These are phyloP conservation scores for Plusia festucae DNA, from an alignment of 2,888 invertebrate genomes.

Conservation along the genomic window DNA sequence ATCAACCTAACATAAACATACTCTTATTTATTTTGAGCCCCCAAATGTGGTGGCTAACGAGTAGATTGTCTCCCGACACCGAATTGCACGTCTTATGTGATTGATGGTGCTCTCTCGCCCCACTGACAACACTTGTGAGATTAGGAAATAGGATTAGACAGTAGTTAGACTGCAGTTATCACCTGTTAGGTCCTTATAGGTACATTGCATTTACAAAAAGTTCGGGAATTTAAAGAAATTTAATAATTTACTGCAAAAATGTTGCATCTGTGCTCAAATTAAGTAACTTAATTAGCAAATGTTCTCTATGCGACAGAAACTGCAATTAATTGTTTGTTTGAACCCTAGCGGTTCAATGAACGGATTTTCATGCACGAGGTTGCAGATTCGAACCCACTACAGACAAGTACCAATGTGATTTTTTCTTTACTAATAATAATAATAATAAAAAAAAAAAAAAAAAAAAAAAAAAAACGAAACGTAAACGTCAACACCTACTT, in stretches of 20 bases:
- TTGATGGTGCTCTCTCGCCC: constrained; percentile 32
- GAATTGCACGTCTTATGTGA: constrained; percentile 48
- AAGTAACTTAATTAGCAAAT: neutral
- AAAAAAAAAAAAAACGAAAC: too few relatives aligned
- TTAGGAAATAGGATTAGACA: neutral
- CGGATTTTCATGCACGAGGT: too few relatives aligned
- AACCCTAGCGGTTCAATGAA: too few relatives aligned
- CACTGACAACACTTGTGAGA: constrained; percentile 35
- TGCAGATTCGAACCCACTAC: too few relatives aligned
- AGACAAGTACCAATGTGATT: too few relatives aligned
- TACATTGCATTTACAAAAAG: neutral
- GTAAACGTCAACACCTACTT: too few relatives aligned
- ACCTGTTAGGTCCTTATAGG: too few relatives aligned
- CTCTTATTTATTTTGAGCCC: constrained; percentile 43
- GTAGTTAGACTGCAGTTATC: constrained; percentile 20
- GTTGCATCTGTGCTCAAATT: neutral
- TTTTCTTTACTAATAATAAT: too few relatives aligned
- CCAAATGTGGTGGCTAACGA: constrained; percentile 34
- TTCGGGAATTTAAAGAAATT: too few relatives aligned
- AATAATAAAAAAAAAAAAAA: too few relatives aligned
- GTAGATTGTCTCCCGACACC: constrained; percentile 41
- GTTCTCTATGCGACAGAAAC: neutral
- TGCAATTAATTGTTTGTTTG: neutral
- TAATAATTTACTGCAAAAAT: too few relatives aligned
- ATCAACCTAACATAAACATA: constrained; percentile 17